Evolutionary conservation across 2,888 invertebrate species (phyloP), one percentile per base, ranked within the genome.

Genomic region (Andrena dorsata): DNA sequence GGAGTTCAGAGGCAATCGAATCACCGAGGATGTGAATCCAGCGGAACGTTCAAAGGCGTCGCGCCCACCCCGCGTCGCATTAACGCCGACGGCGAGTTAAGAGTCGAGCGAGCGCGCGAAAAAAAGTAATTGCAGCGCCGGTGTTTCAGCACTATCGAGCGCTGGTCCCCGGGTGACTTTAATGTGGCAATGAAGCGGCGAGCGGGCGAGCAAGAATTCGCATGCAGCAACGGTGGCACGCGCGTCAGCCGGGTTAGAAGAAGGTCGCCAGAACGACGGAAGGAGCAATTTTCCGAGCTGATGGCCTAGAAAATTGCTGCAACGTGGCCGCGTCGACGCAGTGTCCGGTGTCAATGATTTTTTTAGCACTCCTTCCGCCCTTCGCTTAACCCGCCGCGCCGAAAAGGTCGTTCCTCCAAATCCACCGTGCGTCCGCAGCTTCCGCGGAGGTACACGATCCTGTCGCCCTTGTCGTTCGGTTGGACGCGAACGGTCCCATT

Each of bases 231-330:
- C 3, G 30, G 8, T 4, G 26, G 56, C 26, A n/a, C 28, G 69
- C 51, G 51, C 28, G 4, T 1, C 53, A 20, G 41, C n/a, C 7
- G 41, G 10, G 28, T 58, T 35, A 72, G 77, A 80, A 81, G 66
- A 69, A 77, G 49, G 49, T 47, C 35, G 58, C 60, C 13, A n/a
- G 26, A 77, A 49, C 51, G 70, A 60, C 65, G 78, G 83, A 82
- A 83, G 77, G 66, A 84, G 88, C 89, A 91, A 91, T 91, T 91
- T 91, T 91, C 91, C 88, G 79, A 85, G 82, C 83, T 87, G 86
- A 90, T 88, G 90, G 86, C 41, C 85, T 89, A 80, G 91, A 91
- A 91, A 91, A 91, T 91, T 86, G 90, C 86, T 83, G 86, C 86
- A 81, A 75, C 76, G 80, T 51, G 58, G 7, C 51, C 35, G 56